Percentiles rank a stretch among this genome's conserved stretches.
phyloP scores from a whole-genome alignment of 2,797 vertebrate genomes.

The Craterocephalus amniculus region DNA sequence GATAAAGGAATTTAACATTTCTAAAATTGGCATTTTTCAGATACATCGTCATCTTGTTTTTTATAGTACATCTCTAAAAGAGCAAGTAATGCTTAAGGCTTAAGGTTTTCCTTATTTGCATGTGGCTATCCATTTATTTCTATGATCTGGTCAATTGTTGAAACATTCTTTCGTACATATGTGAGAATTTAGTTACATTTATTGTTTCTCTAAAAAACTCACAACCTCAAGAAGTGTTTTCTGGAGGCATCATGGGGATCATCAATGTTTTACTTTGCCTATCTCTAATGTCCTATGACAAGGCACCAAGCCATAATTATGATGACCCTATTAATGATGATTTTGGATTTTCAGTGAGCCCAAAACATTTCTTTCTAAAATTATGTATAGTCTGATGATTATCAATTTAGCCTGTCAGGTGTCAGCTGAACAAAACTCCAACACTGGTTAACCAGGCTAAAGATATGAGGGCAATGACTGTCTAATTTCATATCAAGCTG shows the following conservation, averaged over 20 bases:
- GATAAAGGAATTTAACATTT: too few species aligned
- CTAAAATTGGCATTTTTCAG: too few species aligned
- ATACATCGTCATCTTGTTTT: too few species aligned
- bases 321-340: background rate
- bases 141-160: too few species aligned
- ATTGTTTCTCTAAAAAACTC: too few species aligned
- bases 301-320: background rate
- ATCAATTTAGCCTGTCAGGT: background rate
- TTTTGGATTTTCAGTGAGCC: background rate
- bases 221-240: background rate
- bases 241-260: background rate
- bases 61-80: too few species aligned
- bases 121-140: too few species aligned
- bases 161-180: too few species aligned
- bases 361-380: constrained; percentile 4
- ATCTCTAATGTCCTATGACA: background rate
- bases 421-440: constrained; percentile 24
- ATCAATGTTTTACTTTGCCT: background rate
- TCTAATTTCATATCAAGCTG: constrained; percentile 56
- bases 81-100: too few species aligned
- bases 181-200: too few species aligned
- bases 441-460: constrained; percentile 31
- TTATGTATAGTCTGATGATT: background rate
- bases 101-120: background rate
- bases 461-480: constrained; percentile 35